A percentile compares a stretch with the other conserved stretches of the same genome.
These are phyloP conservation scores for Philypnodon macrostomus DNA, from an alignment of 2,797 vertebrate genomes.

Conservation along the genomic window DNA sequence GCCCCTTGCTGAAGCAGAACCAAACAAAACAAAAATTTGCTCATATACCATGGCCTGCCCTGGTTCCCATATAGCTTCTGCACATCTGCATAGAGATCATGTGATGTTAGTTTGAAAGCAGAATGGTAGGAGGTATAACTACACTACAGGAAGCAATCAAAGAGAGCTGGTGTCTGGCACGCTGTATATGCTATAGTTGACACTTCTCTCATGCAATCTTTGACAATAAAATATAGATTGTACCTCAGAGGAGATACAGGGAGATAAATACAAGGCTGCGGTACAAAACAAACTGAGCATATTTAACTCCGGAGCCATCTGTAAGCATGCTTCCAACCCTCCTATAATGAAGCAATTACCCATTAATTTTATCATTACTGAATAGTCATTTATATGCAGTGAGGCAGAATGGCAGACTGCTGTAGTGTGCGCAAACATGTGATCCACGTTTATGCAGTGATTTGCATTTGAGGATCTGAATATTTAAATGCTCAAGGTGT, in stretches of 20 bases:
- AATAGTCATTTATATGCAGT: constrained; percentile 17
- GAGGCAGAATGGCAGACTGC: constrained; percentile 8
- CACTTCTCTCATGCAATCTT: constrained; percentile 41
- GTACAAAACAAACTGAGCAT: constrained; percentile 18
- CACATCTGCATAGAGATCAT: too few relatives aligned
- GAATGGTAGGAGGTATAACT: constrained; percentile 21
- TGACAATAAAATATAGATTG: constrained; percentile 55
- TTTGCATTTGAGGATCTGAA: constrained; percentile 9
- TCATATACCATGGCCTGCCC: too few relatives aligned
- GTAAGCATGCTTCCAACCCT: constrained; percentile 12
- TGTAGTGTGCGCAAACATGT: constrained; percentile 1
- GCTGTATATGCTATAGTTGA: constrained; percentile 50
- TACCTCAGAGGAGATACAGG: constrained; percentile 32
- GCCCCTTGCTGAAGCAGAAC: too few relatives aligned
- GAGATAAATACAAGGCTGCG: constrained; percentile 37
- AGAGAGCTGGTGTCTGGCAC: constrained; percentile 48
- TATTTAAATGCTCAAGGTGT: constrained; percentile 2
- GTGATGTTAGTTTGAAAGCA: constrained; percentile 7
- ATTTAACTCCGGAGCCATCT: constrained; percentile 37
- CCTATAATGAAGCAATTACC: constrained; percentile 34
- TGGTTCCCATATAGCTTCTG: too few relatives aligned
- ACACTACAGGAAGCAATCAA: constrained; percentile 42
- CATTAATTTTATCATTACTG: constrained; percentile 34
- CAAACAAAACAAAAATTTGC: too few relatives aligned
- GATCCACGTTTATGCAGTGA: constrained; percentile 7